A percentile compares a stretch with the other conserved stretches of the same genome.
Evolutionary conservation across 1,140 invertebrate genomes (phyloP).

Genomic region (Diuraphis noxia): DNA sequence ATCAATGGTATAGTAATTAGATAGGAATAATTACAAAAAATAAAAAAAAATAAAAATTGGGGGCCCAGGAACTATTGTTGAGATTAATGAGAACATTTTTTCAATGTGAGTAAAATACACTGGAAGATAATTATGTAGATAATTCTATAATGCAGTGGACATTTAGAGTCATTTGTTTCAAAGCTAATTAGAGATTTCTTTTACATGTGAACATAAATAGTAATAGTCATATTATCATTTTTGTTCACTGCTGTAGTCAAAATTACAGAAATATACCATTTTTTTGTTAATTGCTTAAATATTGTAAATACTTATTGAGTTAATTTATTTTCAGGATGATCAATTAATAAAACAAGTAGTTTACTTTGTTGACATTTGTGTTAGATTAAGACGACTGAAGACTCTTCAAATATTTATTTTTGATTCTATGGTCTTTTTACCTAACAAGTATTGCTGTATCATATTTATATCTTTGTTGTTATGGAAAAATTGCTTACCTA

Average conservation of each 20-base stretch:
- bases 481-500: constrained; percentile 40
- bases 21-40: too few species aligned
- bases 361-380: constrained; percentile 47
- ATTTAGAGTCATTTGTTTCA: too few species aligned
- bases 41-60: too few species aligned
- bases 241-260: not conserved
- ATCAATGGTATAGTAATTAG: too few species aligned
- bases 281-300: not conserved
- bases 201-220: not conserved
- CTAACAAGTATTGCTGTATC: constrained; percentile 43
- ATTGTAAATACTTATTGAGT: not conserved
- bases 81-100: too few species aligned
- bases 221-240: not conserved
- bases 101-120: too few species aligned
- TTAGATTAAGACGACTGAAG: constrained; percentile 13
- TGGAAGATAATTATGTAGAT: too few species aligned
- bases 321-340: constrained; percentile 24
- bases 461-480: constrained; percentile 39
- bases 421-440: constrained; percentile 44
- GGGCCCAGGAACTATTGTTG: too few species aligned
- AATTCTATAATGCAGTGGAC: too few species aligned
- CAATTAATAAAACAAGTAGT: constrained; percentile 5
- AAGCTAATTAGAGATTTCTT: too few species aligned
- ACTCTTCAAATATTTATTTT: constrained; percentile 43
- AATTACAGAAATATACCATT: not conserved